Evolutionary conservation across 2,797 vertebrate genomes (phyloP).

Genomic region (Pseudotriccus pelzelni): DNA sequence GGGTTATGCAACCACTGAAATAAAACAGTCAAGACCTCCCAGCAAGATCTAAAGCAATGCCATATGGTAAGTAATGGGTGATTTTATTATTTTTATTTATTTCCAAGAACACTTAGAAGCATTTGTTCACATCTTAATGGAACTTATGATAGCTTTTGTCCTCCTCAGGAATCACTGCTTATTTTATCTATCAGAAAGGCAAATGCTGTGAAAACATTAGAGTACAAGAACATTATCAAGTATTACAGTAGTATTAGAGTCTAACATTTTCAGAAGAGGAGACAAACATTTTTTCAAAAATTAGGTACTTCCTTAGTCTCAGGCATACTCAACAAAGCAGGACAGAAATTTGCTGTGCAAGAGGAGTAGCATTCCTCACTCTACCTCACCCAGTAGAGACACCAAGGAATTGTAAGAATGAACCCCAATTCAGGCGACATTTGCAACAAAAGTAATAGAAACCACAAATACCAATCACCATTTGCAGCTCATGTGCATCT

Average conservation of each 20-base stretch:
- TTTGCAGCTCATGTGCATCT: not conserved
- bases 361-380: not conserved
- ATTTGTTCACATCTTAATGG: not conserved
- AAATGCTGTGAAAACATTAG: not conserved
- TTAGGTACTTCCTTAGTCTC: not conserved
- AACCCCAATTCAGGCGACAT: not conserved
- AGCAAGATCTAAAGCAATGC: constrained; percentile 8
- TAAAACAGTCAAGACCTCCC: not conserved
- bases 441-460: not conserved
- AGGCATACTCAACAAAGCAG: not conserved
- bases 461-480: not conserved
- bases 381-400: not conserved
- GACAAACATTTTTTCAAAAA: not conserved
- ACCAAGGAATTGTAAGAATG: not conserved
- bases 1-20: not conserved
- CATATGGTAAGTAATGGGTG: not conserved
- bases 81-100: not conserved
- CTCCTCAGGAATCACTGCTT: not conserved
- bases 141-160: not conserved
- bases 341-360: not conserved
- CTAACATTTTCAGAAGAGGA: not conserved
- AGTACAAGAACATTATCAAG: no score
- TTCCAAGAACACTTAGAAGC: not conserved
- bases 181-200: not conserved
- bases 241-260: not conserved